phyloP scores from a whole-genome alignment of 1,140 invertebrate genomes.

The Grapholita molesta region DNA sequence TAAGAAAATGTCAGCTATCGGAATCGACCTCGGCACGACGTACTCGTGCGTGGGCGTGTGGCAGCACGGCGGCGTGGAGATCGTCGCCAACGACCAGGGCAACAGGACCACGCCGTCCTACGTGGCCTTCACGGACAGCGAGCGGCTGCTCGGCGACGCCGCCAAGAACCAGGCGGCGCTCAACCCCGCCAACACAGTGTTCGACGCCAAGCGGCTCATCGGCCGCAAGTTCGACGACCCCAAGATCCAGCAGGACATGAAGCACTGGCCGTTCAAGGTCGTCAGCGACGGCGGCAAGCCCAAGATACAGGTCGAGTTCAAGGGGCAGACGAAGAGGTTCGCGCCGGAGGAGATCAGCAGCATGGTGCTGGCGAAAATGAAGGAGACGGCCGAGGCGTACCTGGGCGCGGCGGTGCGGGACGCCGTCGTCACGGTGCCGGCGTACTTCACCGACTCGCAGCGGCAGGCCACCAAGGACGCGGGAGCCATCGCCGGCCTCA shows the following conservation, averaged over 20 bases:
- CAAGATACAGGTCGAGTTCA: conserved; percentile 86
- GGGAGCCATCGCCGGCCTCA: no score
- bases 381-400: no score
- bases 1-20: conserved; percentile 79
- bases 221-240: conserved; percentile 83
- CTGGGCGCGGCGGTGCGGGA: conserved; percentile 83
- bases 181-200: conserved; percentile 76
- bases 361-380: conserved; percentile 89
- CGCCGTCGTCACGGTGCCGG: conserved; percentile 90
- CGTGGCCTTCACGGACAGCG: conserved; percentile 89
- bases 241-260: conserved; percentile 86
- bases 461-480: conserved; percentile 93
- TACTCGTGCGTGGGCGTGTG: conserved; percentile 89
- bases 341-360: conserved; percentile 88
- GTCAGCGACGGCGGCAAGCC: conserved; percentile 82
- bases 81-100: conserved; percentile 93
- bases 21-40: conserved; percentile 82
- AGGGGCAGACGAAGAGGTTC: conserved; percentile 86
- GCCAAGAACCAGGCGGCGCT: conserved; percentile 85
- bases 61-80: conserved; percentile 89
- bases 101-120: conserved; percentile 93
- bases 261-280: conserved; percentile 87
- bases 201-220: conserved; percentile 80
- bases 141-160: conserved; percentile 89
- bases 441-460: conserved; percentile 95